A percentile compares a stretch with the other conserved stretches of the same genome.
These are phyloP conservation scores for Pachypeltis micranthus DNA, from an alignment of 1,140 invertebrate genomes.

Conservation along the genomic window DNA sequence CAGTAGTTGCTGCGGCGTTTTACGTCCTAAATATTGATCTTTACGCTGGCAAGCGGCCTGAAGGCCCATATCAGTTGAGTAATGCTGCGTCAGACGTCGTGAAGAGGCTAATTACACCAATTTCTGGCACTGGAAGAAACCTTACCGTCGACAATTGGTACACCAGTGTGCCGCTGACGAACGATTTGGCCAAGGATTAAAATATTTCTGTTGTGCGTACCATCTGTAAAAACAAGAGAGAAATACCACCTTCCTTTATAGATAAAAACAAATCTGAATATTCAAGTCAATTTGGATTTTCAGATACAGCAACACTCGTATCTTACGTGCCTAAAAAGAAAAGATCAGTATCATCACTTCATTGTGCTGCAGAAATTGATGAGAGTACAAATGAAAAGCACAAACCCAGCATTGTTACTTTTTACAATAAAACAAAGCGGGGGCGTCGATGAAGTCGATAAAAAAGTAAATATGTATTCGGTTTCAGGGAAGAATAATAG, in stretches of 20 bases:
- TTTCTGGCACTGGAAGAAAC: constrained; percentile 26
- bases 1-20: constrained; percentile 23
- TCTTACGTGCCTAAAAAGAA: constrained; percentile 29
- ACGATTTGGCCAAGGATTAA: constrained; percentile 29
- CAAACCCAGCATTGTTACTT: constrained; percentile 29
- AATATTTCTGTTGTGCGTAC: constrained; percentile 30
- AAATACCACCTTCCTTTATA: constrained; percentile 29
- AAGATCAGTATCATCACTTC: constrained; percentile 26
- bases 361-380: constrained; percentile 24
- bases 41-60: constrained; percentile 32
- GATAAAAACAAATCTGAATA: constrained; percentile 18
- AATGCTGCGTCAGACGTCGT: constrained; percentile 30
- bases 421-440: neutral
- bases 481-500: neutral
- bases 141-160: constrained; percentile 30
- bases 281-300: constrained; percentile 20
- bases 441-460: neutral
- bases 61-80: constrained; percentile 28
- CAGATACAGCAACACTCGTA: constrained; percentile 24
- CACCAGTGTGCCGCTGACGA: constrained; percentile 11
- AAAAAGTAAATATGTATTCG: neutral
- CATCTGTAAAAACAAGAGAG: constrained; percentile 32
- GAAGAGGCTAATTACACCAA: constrained; percentile 22
- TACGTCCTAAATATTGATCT: constrained; percentile 32
- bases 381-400: constrained; percentile 20